These are phyloP conservation scores for Podarcis raffonei DNA, from an alignment of 2,113 vertebrate species.

Conservation along the genomic window DNA sequence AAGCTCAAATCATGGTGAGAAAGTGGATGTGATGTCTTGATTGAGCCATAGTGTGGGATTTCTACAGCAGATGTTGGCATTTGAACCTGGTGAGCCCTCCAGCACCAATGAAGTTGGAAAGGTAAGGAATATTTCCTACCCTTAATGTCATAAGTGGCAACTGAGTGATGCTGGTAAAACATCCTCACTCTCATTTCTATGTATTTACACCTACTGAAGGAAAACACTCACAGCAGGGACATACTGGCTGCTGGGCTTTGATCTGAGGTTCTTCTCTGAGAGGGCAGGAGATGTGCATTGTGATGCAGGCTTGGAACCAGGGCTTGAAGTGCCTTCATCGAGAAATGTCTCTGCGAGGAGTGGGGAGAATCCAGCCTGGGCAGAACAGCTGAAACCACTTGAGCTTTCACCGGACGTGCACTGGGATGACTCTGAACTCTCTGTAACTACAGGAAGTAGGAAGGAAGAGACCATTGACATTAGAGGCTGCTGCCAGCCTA, in stretches of 20 bases:
- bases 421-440: conserved; percentile 80
- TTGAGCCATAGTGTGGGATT: neutral
- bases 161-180: neutral
- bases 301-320: conserved; percentile 51
- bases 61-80: neutral
- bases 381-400: conserved; percentile 61
- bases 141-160: neutral
- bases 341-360: conserved; percentile 67
- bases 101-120: neutral
- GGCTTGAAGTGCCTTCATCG: conserved; percentile 66
- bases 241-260: conserved; percentile 68
- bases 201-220: neutral
- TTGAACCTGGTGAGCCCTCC: neutral
- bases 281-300: conserved; percentile 64
- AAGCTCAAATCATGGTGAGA: neutral
- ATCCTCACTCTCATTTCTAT: neutral
- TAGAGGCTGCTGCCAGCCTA: neutral
- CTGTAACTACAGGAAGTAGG: conserved; percentile 63
- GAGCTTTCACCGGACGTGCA: conserved; percentile 76
- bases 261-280: conserved; percentile 70
- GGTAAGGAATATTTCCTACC: neutral
- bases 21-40: neutral
- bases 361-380: conserved; percentile 48
- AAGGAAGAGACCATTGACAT: neutral
- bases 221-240: conserved; percentile 76